Percentiles rank a stretch among this genome's conserved stretches.
Evolutionary conservation across 2,797 vertebrate species (phyloP).

Genomic region (Trachurus trachurus): DNA sequence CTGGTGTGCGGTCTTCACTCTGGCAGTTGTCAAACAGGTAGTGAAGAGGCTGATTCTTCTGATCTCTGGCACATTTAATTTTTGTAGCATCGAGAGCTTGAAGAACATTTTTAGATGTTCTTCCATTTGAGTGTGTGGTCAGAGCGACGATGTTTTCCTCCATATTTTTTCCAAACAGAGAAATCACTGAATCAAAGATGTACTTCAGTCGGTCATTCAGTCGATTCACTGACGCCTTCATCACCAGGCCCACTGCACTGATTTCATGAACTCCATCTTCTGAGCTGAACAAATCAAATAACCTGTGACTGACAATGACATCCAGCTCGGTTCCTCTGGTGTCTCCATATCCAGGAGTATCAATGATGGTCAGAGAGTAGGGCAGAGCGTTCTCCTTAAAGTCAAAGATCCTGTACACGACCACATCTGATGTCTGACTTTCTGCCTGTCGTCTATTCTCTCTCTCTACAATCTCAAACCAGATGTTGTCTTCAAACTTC

Average conservation of each 20-base stretch:
- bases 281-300: conserved; percentile 7
- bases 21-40: conserved; percentile 25
- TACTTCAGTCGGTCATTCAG: conserved; percentile 9
- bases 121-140: conserved; percentile 9
- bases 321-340: neutral
- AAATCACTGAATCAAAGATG: conserved; percentile 24
- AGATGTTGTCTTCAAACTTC: conserved; percentile 19
- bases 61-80: neutral
- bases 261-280: neutral
- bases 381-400: conserved; percentile 22
- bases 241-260: neutral
- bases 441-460: rapidly evolving
- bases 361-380: conserved; percentile 46
- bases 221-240: conserved; percentile 8
- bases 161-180: conserved; percentile 21
- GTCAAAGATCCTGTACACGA: conserved; percentile 22
- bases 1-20: neutral
- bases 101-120: neutral
- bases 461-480: conserved; percentile 11
- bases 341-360: conserved; percentile 15
- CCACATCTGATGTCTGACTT: conserved; percentile 35
- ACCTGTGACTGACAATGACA: neutral
- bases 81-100: conserved; percentile 9
- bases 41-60: neutral
- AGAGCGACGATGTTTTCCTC: conserved; percentile 16